phyloP scores from a whole-genome alignment of 1,140 invertebrate species.

The Trichonephila clavipes region DNA sequence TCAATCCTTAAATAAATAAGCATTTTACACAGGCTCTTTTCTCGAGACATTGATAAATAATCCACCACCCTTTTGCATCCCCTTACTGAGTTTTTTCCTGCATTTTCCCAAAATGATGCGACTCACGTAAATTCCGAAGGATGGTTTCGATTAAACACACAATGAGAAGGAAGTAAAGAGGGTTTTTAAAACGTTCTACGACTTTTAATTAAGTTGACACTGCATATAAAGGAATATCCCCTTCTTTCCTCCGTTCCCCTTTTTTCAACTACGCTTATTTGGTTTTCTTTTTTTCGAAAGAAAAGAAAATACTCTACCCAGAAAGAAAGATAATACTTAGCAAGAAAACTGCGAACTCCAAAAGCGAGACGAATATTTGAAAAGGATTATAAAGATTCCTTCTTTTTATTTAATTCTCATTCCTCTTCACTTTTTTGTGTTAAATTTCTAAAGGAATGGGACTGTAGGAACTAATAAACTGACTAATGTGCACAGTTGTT shows the following conservation, averaged over 20 bases:
- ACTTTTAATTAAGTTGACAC: slow-evolving; percentile 75
- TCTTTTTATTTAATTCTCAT: slow-evolving; percentile 3
- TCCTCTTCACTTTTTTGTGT: neutral
- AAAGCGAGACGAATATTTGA: slow-evolving; percentile 54
- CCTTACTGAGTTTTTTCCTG: neutral
- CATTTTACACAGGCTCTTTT: slow-evolving; percentile 5
- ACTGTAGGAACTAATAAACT: slow-evolving; percentile 13
- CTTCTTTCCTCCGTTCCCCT: neutral
- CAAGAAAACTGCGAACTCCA: slow-evolving; percentile 35
- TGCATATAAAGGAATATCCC: slow-evolving; percentile 23
- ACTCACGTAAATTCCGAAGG: slow-evolving; percentile 68
- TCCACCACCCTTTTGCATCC: neutral
- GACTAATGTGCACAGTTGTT: neutral
- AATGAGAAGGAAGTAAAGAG: slow-evolving; percentile 39
- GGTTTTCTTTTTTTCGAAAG: neutral
- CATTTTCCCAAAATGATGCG: slow-evolving; percentile 35
- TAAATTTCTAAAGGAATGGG: neutral
- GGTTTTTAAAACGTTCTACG: slow-evolving; percentile 71
- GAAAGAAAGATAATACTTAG: slow-evolving; percentile 45
- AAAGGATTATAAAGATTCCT: slow-evolving; percentile 52
- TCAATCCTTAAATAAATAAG: slow-evolving; percentile 44
- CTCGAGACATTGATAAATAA: slow-evolving; percentile 60
- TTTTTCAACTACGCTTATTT: slow-evolving; percentile 4
- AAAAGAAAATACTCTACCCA: neutral
- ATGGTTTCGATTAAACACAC: slow-evolving; percentile 74